A percentile compares a stretch with the other conserved stretches of the same genome.
These are phyloP conservation scores for Erythrocebus patas DNA, from an alignment of 2,113 vertebrate species.

Conservation along the genomic window DNA sequence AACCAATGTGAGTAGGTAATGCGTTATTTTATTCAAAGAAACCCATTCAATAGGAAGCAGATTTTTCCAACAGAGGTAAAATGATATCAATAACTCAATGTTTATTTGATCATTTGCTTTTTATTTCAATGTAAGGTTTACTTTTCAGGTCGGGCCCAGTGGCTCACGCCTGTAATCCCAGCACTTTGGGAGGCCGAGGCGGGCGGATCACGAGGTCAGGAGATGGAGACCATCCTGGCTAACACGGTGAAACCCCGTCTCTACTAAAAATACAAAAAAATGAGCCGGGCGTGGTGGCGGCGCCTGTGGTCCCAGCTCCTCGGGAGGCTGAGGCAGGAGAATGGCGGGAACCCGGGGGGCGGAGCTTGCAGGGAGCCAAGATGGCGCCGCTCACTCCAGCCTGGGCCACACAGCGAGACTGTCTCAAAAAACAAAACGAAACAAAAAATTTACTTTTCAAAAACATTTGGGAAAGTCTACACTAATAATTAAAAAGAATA, in stretches of 20 bases:
- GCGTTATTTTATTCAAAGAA: constrained; percentile 40
- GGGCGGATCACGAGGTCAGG: accelerated
- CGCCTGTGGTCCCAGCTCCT: no score
- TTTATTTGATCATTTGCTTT: neutral
- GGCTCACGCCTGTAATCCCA: no score
- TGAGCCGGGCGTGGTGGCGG: accelerated
- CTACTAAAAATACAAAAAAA: no score
- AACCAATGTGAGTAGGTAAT: constrained; percentile 11
- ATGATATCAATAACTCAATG: neutral
- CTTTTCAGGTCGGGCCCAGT: neutral
- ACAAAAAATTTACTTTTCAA: neutral
- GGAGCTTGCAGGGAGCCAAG: no score
- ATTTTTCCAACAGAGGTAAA: constrained; percentile 4
- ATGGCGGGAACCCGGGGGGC: no score
- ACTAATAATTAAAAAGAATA: neutral
- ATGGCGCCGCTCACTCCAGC: no score
- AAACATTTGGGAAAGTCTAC: neutral
- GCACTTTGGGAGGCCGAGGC: accelerated
- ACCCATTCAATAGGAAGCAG: neutral
- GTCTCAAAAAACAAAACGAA: no score
- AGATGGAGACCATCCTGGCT: accelerated
- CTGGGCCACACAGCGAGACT: no score
- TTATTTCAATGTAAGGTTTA: neutral
- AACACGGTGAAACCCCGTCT: no score
- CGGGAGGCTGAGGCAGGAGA: no score